Percentiles rank a stretch among this genome's conserved stretches.
phyloP scores from a whole-genome alignment of 2,113 vertebrate species.

The Psilopogon haemacephalus region DNA sequence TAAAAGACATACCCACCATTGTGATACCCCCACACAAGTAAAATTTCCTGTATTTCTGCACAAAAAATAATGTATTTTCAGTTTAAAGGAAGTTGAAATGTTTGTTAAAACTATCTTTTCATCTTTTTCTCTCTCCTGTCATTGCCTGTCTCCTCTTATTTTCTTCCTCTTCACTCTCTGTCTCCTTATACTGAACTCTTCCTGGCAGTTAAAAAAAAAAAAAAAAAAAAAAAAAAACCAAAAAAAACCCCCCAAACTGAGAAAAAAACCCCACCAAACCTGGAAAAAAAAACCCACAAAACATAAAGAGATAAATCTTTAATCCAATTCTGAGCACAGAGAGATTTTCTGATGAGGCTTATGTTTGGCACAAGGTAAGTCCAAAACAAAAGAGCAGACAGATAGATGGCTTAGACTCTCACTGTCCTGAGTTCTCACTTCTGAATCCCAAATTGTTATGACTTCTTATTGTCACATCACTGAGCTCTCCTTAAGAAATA shows the following conservation, averaged over 20 bases:
- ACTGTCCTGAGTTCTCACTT: background rate
- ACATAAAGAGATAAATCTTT: background rate
- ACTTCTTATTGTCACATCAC: background rate
- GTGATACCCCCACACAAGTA: background rate
- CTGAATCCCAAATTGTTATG: background rate
- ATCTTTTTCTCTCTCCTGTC: background rate
- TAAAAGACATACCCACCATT: background rate
- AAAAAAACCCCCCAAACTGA: too few species aligned
- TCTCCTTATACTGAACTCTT: background rate
- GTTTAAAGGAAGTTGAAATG: background rate
- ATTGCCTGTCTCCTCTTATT: background rate
- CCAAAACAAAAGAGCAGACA: background rate
- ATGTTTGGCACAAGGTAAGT: background rate
- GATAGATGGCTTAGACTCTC: background rate
- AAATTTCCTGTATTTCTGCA: background rate
- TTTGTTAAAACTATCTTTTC: background rate
- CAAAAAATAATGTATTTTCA: background rate
- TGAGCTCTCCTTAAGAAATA: background rate
- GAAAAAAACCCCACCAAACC: too few species aligned
- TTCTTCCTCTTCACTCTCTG: background rate
- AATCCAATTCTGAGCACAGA: background rate
- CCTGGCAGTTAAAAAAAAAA: background rate
- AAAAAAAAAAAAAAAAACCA: background rate
- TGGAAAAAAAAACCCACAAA: background rate
- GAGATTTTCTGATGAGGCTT: conserved; percentile 19